These are phyloP conservation scores for Lithobates sylvaticus DNA, from an alignment of 2,797 vertebrate genomes.

Conservation along the genomic window DNA sequence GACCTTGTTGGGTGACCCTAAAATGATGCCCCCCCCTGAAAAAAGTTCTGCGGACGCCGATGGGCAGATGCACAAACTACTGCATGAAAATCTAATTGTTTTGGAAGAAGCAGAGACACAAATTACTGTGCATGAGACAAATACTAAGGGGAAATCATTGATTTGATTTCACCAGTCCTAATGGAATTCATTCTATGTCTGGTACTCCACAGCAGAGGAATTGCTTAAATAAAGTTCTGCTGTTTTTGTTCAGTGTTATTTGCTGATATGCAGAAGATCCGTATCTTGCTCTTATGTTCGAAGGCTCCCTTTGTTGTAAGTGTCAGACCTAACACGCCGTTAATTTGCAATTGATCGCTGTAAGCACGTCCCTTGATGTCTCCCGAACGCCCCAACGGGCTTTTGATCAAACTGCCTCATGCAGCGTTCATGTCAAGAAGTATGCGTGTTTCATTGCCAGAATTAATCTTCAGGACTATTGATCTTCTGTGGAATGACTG, in stretches of 20 bases:
- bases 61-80: no score
- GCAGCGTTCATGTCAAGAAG: not conserved
- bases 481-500: not conserved
- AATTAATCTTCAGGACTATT: slow-evolving; percentile 20
- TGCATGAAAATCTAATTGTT: no score
- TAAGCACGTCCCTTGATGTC: slow-evolving; percentile 46
- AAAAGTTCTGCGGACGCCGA: no score
- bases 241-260: no score
- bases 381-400: slow-evolving; percentile 39
- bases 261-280: not conserved
- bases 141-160: no score
- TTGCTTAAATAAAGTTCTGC: not conserved
- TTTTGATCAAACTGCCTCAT: slow-evolving; percentile 59
- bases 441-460: not conserved
- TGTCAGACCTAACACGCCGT: slow-evolving; percentile 44
- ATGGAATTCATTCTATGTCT: no score
- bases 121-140: no score
- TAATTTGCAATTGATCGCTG: slow-evolving; percentile 63
- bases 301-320: slow-evolving; percentile 39
- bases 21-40: no score
- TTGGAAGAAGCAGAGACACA: no score
- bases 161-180: no score
- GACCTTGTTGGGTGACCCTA: no score
- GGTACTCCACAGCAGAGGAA: no score
- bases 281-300: not conserved